Evolutionary conservation across 2,113 vertebrate species (phyloP), one percentile per base, ranked within the genome.

Genomic region (Myotis lucifugus): DNA sequence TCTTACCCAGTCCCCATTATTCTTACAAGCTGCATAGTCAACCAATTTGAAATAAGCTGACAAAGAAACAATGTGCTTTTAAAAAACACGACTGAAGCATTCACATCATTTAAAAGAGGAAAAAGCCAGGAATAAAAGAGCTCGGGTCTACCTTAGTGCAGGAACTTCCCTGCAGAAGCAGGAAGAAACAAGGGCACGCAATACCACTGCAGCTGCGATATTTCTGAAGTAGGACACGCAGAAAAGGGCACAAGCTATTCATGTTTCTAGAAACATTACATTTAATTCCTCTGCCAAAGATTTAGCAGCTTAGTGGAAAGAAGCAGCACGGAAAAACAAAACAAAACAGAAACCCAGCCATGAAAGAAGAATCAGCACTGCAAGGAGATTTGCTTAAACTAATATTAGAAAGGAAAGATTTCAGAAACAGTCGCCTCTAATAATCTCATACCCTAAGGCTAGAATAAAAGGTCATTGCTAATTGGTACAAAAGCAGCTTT

Each of bases 401-500:
- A 97, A 96, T 96, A 97, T 97, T 96, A 97, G 61, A 97, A 91
- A 70, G 72, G 97, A 97, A 97, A 93, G 76, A 98, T 97, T 97
- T 97, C 95, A 96, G 85, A 97, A 98, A 97, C 54, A 48, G 84
- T 90, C 27, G 3, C 95, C 92, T 97, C 85, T 95, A 97, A 96
- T 98, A 96, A 97, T 95, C 95, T 97, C 79, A 90, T 83, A 96
- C 3, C 94, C 95, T 64, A 93, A 97, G 97, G 97, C 95, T 95
- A 97, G 74, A 83, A 97, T 67, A 66, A 98, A 98, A 98, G 97
- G 97, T 98, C 96, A 96, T 69, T 61, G 97, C 96, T 98, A 98
- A 98, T 97, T 98, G 97, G 96, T 84, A 88, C 50, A 97, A 88
- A 81, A 97, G 84, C 4, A 95, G 69, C 5, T 84, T 95, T 93